phyloP scores from a whole-genome alignment of 2,888 invertebrate genomes.

The Tiliacea aurago region DNA sequence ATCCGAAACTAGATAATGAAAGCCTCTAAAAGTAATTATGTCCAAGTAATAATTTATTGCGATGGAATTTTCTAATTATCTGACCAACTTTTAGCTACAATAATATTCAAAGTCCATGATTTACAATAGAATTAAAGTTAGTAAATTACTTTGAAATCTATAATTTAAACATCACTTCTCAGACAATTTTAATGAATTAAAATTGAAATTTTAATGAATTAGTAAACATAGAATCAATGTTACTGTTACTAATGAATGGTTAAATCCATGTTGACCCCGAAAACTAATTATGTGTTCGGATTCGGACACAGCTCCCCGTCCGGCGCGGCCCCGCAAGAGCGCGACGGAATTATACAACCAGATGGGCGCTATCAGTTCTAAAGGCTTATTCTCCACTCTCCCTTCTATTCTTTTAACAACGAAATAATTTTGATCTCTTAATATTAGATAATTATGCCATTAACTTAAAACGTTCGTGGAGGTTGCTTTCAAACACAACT shows the following conservation, averaged over 20 bases:
- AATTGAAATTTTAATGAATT: no score
- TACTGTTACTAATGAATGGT: slow-evolving; percentile 18
- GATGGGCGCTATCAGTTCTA: no score
- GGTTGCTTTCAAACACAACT: not conserved
- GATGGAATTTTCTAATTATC: slow-evolving; percentile 52
- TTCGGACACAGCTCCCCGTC: not conserved
- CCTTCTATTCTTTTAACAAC: no score
- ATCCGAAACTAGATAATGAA: slow-evolving; percentile 35
- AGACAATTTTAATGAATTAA: slow-evolving; percentile 14
- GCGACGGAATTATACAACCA: not conserved
- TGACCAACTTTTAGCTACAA: slow-evolving; percentile 30
- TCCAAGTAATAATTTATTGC: slow-evolving; percentile 46
- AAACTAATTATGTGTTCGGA: not conserved
- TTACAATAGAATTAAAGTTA: slow-evolving; percentile 28
- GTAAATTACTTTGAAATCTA: not conserved
- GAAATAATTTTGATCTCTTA: no score
- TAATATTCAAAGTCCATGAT: slow-evolving; percentile 18
- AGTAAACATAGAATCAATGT: slow-evolving; percentile 15
- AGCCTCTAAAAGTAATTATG: slow-evolving; percentile 38
- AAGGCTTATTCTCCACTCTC: no score
- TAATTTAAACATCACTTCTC: slow-evolving; percentile 7
- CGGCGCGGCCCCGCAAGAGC: not conserved
- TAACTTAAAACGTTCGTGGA: not conserved
- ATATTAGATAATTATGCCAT: no score
- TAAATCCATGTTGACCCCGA: slow-evolving; percentile 16